Conservation (phyloP, 2,113 vertebrate genomes). For the Hippocampus zosterae region DNA sequence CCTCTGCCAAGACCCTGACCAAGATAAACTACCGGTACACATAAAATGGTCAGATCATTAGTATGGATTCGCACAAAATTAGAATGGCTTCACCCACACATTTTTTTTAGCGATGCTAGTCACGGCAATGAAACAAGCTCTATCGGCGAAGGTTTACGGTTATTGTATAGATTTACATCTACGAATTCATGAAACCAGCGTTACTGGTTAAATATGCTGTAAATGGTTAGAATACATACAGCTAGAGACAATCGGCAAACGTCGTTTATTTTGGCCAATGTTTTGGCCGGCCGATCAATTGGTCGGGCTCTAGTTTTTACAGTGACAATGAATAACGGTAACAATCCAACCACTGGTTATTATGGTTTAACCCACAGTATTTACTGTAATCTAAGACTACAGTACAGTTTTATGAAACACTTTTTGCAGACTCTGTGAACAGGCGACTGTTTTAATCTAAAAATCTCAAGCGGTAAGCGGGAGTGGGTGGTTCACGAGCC, state of each 20-base stretch:
- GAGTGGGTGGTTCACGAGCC: conserved; percentile 11
- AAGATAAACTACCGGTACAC: neutral
- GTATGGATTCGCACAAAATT: neutral
- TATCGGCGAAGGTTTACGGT: neutral
- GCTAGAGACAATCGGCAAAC: too few species aligned
- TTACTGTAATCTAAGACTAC: neutral
- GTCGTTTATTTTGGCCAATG: too few species aligned
- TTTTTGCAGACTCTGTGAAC: neutral
- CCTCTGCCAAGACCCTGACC: neutral
- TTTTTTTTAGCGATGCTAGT: neutral
- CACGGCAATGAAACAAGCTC: neutral
- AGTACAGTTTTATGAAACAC: neutral
- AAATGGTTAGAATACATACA: too few species aligned
- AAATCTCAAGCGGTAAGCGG: conserved; percentile 12
- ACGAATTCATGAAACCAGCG: too few species aligned
- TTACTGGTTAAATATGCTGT: too few species aligned
- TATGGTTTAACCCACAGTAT: too few species aligned
- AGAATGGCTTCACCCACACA: neutral
- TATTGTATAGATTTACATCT: too few species aligned
- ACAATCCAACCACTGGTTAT: neutral
- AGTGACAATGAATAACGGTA: neutral
- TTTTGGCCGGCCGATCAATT: too few species aligned
- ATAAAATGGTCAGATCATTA: neutral
- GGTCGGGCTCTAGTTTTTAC: too few species aligned
- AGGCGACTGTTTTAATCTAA: conserved; percentile 19